These are phyloP conservation scores for Hypanus sabinus DNA, from an alignment of 2,113 vertebrate species.

Conservation along the genomic window DNA sequence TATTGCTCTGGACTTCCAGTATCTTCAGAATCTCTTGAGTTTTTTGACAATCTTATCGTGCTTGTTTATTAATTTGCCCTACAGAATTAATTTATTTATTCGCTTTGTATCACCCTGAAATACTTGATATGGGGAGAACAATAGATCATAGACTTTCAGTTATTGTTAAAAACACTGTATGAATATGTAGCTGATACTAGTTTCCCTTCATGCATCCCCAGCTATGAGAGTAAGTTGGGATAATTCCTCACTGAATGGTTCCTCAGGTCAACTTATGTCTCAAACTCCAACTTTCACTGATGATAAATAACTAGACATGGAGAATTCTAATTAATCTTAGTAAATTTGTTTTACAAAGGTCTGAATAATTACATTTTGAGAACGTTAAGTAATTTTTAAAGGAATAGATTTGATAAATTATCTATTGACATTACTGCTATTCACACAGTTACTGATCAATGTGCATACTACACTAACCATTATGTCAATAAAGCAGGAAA, in stretches of 20 bases:
- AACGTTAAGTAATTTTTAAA: background rate
- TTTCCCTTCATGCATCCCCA: background rate
- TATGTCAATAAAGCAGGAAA: background rate
- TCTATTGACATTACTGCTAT: constrained; percentile 1
- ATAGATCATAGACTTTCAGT: background rate
- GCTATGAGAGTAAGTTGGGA: background rate
- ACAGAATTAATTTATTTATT: background rate
- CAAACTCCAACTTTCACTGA: background rate
- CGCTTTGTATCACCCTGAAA: background rate
- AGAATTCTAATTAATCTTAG: background rate
- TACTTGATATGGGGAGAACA: background rate
- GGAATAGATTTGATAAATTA: background rate
- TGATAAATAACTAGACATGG: background rate
- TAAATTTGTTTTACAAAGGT: background rate
- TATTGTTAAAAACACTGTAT: background rate
- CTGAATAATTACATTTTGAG: background rate
- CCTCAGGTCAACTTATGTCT: background rate
- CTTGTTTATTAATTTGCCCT: background rate
- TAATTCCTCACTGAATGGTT: background rate
- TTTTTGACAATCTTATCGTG: background rate
- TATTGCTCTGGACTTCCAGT: too few relatives aligned
- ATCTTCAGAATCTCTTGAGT: too few relatives aligned
- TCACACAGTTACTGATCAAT: constrained; percentile 14
- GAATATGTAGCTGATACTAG: background rate
- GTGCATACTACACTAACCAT: background rate